Evolutionary conservation across 2,888 invertebrate genomes (phyloP).

Genomic region (Oscheius myriophilus): DNA sequence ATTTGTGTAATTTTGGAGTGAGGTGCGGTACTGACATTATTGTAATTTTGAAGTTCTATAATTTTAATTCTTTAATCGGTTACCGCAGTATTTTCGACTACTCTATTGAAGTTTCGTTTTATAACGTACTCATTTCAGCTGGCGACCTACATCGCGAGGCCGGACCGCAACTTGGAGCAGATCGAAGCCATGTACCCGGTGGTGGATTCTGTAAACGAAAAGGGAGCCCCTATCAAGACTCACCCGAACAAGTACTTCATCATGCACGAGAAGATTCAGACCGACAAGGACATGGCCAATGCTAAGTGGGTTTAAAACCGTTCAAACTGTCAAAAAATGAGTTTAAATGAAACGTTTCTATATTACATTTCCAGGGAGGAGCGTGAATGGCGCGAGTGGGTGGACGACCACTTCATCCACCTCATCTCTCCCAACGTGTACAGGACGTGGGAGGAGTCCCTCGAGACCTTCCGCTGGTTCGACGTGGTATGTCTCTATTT

Average conservation of each 20-base stretch:
- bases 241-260: slow-evolving; percentile 67
- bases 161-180: slow-evolving; percentile 77
- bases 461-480: slow-evolving; percentile 93
- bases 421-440: slow-evolving; percentile 96
- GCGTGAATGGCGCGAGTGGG: slow-evolving; percentile 94
- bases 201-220: slow-evolving; percentile 76
- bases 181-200: slow-evolving; percentile 80
- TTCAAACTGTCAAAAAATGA: background rate
- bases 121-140: slow-evolving; percentile 74
- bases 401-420: slow-evolving; percentile 89
- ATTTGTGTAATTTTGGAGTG: too few species aligned
- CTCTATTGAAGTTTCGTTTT: slow-evolving; percentile 1
- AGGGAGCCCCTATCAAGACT: slow-evolving; percentile 42
- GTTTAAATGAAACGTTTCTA: background rate
- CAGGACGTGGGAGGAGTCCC: slow-evolving; percentile 83
- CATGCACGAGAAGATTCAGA: slow-evolving; percentile 58
- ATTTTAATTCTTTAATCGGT: background rate
- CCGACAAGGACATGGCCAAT: slow-evolving; percentile 44
- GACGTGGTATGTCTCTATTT: slow-evolving; percentile 73
- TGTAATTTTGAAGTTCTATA: too few species aligned
- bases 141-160: slow-evolving; percentile 79
- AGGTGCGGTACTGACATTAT: too few species aligned
- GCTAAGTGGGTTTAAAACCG: slow-evolving; percentile 30
- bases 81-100: too few species aligned
- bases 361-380: slow-evolving; percentile 76